Evolutionary conservation across 92 coral and sea anemone species (phyloP).

Genomic region (Pocillopora grandis): DNA sequence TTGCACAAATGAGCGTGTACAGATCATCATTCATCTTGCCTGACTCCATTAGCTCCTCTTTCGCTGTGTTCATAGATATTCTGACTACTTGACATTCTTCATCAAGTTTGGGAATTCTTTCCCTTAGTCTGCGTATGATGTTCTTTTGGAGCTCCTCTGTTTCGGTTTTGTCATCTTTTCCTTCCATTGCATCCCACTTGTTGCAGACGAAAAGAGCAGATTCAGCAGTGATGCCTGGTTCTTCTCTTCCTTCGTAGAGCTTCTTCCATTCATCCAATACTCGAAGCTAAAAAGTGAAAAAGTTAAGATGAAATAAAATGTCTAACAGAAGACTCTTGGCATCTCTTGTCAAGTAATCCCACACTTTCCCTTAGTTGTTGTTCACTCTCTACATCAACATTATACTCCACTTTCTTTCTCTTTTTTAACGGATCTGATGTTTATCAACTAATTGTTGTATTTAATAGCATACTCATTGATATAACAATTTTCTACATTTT

Average conservation of each 20-base stretch:
- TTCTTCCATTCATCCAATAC: not conserved
- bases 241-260: not conserved
- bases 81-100: not conserved
- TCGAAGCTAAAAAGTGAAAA: not conserved
- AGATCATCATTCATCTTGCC: conserved; percentile 12
- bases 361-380: not conserved
- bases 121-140: not conserved
- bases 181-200: conserved; percentile 22
- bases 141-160: not conserved
- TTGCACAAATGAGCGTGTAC: not conserved
- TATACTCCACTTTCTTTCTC: conserved; percentile 13
- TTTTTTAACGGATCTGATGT: conserved; percentile 25
- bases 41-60: not conserved
- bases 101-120: not conserved
- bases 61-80: not conserved
- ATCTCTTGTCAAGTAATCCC: too few species aligned
- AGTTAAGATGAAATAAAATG: not conserved
- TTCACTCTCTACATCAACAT: conserved; percentile 31
- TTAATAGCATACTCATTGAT: conserved; percentile 36
- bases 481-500: conserved; percentile 32
- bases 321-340: too few species aligned
- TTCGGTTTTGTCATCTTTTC: not conserved
- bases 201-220: conserved; percentile 25
- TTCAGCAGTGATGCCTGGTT: not conserved
- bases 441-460: conserved; percentile 20